Evolutionary conservation across 1,140 invertebrate genomes (phyloP).

Genomic region (Procambarus virginalis): DNA sequence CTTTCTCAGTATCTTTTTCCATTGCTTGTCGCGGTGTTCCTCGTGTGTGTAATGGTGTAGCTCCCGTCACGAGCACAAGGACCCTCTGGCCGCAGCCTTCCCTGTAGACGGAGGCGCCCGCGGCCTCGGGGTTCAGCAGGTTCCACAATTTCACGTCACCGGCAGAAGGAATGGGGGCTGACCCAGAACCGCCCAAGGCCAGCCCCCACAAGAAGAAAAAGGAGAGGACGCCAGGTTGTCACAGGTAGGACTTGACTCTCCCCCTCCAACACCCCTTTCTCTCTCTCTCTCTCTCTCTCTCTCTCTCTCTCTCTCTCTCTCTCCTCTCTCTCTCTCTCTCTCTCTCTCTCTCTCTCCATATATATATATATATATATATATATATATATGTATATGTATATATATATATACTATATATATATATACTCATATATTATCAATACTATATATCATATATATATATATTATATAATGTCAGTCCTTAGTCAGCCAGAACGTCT

Average conservation of each 20-base stretch:
- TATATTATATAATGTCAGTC: too few relatives aligned
- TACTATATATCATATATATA: too few relatives aligned
- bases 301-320: background rate
- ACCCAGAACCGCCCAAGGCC: conserved; percentile 62
- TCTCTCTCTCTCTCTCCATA: background rate
- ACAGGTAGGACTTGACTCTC: background rate
- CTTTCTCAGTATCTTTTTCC: background rate
- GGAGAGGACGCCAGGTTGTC: conserved; percentile 11
- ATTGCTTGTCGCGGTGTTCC: background rate
- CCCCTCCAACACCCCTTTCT: background rate
- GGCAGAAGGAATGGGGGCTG: conserved; percentile 63
- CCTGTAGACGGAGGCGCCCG: conserved; percentile 43
- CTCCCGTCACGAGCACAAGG: too few relatives aligned
- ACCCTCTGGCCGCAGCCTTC: conserved; percentile 36
- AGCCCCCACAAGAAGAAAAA: conserved; percentile 64
- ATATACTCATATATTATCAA: too few relatives aligned
- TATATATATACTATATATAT: too few relatives aligned
- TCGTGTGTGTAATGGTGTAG: background rate
- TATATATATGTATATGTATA: too few relatives aligned
- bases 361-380: too few relatives aligned
- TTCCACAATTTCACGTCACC: conserved; percentile 57
- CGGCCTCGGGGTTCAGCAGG: conserved; percentile 13
- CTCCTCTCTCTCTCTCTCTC: background rate
- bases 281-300: background rate
- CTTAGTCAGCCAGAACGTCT: too few relatives aligned